Evolutionary conservation across 2,888 invertebrate genomes (phyloP).

Genomic region (Epistrophe grossulariae): DNA sequence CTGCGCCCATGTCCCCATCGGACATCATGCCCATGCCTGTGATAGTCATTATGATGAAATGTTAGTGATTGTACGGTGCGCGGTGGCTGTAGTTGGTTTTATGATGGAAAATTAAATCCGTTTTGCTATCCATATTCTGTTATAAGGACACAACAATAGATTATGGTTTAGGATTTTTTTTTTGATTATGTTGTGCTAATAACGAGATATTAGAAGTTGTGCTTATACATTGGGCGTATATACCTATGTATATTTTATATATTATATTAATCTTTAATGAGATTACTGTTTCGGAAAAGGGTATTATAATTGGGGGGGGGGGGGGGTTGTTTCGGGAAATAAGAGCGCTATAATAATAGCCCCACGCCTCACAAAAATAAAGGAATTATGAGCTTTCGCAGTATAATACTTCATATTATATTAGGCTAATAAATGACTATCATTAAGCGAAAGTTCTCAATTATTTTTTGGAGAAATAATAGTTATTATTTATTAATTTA

Average conservation of each 20-base stretch:
- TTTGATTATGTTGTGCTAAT: slow-evolving; percentile 24
- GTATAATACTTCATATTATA: slow-evolving; percentile 19
- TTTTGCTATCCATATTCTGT: slow-evolving; percentile 46
- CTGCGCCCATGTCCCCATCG: too few relatives aligned
- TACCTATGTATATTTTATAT: too few relatives aligned
- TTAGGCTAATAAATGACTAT: slow-evolving; percentile 19
- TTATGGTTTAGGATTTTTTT: slow-evolving; percentile 19
- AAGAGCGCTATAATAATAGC: slow-evolving; percentile 4
- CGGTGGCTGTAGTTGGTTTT: slow-evolving; percentile 6
- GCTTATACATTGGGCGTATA: neutral
- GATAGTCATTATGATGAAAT: slow-evolving; percentile 43
- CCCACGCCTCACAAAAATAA: slow-evolving; percentile 8
- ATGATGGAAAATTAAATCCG: slow-evolving; percentile 64
- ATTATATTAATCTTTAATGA: slow-evolving; percentile 34
- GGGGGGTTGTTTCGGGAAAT: neutral
- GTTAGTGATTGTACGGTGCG: neutral
- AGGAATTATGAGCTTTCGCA: slow-evolving; percentile 25
- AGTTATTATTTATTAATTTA: neutral
- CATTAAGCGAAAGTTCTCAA: slow-evolving; percentile 19
- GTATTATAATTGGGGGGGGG: too few relatives aligned
- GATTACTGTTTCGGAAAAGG: neutral
- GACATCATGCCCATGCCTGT: neutral
- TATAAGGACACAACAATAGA: slow-evolving; percentile 30
- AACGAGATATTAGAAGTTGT: slow-evolving; percentile 38
- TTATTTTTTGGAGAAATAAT: slow-evolving; percentile 12